Base-by-base conservation (phyloP, 1,140 invertebrate species). In the Grapholita molesta region DNA sequence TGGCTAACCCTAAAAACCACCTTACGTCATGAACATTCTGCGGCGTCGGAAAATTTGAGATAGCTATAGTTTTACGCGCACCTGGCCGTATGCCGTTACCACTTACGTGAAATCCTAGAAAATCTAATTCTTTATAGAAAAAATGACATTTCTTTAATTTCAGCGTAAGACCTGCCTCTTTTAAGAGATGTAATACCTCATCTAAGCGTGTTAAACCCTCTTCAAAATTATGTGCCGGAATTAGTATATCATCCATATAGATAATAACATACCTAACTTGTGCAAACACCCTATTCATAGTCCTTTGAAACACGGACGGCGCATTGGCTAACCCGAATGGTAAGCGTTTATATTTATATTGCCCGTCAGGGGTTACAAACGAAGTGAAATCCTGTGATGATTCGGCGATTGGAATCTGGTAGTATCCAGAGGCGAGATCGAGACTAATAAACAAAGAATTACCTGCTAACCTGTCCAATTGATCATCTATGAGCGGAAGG, bases 1-100 rank as follows among this genome's bases (percentile, higher is more conserved):
- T 73, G 5, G 82, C 73, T 7, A 83, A 32, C 0, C 88, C 84
- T 2, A 89, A n/a, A 68, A 88, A 89, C 61, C 85, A 75, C 32
- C 82, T 72, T 8, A 89, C 65, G 7, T 82, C 77, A 48, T 86
- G 79, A 8, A 78, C 74, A 52, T 82, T 76, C 32, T n/a, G 68
- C 3, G 83, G 82, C 32, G 15, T 52, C 2, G 72, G 70, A 65
- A 84, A 84, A 6, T 80, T 71, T 7, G 72, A 61, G 3, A 90
- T 78, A 4, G 85, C 86, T 15, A 72, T 67, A 1, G 76, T 75
- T 69, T 90, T 88, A 30, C 52, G 55, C 7, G n/a, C n/a, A 18
- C 82, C 83, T 7, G 83, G 83, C 55, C 76, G 65, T 7, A 88
- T 74, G 8, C 80, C 79, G 32, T 71, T 64, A 9, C 66, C 23